Evolutionary conservation across 2,888 invertebrate species (phyloP).

Genomic region (Drosophila recens): DNA sequence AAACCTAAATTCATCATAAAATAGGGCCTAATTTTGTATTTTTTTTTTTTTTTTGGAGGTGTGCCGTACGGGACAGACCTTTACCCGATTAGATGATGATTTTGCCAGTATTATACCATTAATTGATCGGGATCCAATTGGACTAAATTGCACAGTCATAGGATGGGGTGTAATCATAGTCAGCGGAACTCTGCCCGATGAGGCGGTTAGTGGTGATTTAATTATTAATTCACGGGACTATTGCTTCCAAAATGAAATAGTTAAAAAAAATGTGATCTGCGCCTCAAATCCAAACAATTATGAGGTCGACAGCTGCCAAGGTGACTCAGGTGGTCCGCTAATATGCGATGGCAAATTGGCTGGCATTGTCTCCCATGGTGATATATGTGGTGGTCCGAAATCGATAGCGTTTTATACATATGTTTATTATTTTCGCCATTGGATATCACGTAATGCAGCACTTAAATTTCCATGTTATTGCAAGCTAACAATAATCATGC

Average conservation of each 20-base stretch:
- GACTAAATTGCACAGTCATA: neutral
- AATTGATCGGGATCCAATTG: neutral
- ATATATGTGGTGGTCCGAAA: neutral
- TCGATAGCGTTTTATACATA: neutral
- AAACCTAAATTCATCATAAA: too few relatives aligned
- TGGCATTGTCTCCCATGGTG: neutral
- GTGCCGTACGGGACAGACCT: too few relatives aligned
- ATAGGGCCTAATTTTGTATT: too few relatives aligned
- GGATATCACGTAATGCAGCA: neutral
- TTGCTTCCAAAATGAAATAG: neutral
- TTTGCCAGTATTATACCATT: conserved; percentile 21
- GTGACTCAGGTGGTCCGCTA: neutral
- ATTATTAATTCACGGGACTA: neutral
- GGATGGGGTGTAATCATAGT: neutral
- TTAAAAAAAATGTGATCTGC: neutral
- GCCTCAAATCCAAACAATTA: neutral
- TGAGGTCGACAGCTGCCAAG: neutral
- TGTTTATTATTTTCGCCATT: neutral
- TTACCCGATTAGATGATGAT: neutral
- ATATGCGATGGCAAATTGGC: neutral
- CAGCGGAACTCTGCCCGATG: neutral
- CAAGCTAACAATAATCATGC: neutral
- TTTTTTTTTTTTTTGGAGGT: too few relatives aligned
- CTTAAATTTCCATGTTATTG: neutral
- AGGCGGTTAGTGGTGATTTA: neutral